Base-by-base conservation (phyloP, 2,113 vertebrate species). In the Centropus unirufus region DNA sequence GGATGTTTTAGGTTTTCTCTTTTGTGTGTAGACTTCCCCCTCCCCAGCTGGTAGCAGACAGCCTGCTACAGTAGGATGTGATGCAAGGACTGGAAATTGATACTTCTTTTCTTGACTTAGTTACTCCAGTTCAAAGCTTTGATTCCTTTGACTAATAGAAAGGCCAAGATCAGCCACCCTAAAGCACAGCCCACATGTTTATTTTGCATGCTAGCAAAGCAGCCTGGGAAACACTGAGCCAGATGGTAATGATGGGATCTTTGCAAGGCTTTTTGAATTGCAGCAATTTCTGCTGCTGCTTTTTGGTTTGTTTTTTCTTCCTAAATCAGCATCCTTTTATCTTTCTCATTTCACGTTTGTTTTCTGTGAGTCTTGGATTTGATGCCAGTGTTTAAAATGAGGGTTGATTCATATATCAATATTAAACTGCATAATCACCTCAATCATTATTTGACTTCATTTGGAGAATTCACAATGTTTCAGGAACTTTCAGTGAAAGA, bases 261-360 rank as follows among this genome's bases (percentile, higher is more conserved):
- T 87, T 91, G 80, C 76, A 64, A 83, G 78, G 69, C 39, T 24
- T 27, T 90, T 64, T 88, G 84, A 97, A 94, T 84, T 70, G 63
- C 54, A 9, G 83, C 80, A 90, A 93, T 91, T 89, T 95, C 89
- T 94, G 47, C 67, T 95, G 72, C 72, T 77, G 49, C 32, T 79
- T 82, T 12, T 77, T 0, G 15, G 0, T 6, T 16, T 39, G 6
- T 66, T 40, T 83, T 73, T 51, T 7, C 83, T 84, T 73, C 72
- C 88, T 88, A 93, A 97, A 97, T 97, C 92, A 97, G 74, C 95
- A 89, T 95, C 87, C 89, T 97, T 97, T 97, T 94, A 92, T 97
- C 97, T 95, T 96, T 94, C 59, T 96, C 92, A 94, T 96, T 97
- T 97, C 93, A 91, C 49, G 1, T 97, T 96, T 95, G 94, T 96